Base-by-base conservation (phyloP, 2,113 vertebrate genomes). In the cattle (Bos taurus) region DNA sequence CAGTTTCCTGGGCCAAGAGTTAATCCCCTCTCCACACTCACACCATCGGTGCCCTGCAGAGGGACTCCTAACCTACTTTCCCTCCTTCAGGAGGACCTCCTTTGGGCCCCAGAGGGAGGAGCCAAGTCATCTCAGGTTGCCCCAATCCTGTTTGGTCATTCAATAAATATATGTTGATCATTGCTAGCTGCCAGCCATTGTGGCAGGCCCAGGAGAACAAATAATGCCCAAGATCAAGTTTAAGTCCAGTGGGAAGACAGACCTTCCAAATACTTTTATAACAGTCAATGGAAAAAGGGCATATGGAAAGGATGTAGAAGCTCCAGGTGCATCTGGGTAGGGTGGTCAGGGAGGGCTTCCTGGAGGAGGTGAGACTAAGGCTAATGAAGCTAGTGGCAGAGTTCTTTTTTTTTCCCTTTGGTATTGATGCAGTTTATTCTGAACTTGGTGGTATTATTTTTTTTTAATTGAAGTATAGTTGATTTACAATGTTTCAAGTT, bases 321-420 rank as follows among this genome's bases (percentile, higher is more conserved):
- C 26, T 56, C 50, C 67, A 25, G 74, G 78, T 13, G 2, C n/a
- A 28, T 43, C 67, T 54, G 77, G 48, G 11, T 54, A 36, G 43
- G 43, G 52, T 26, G 16, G 64, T 59, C 52, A 92, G 46, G 60
- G 59, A 86, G 46, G 67, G 60, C 86, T 96, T 82, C 71, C 89
- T 56, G 36, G 59, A 86, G 59, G 80, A 92, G 60, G 46, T 54
- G 80, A 90, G 57, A 33, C 30, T 33, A 87, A 46, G 59, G n/a
- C 25, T 7, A 23, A 52, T 5, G n/a, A 88, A 67, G 50, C n/a
- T 57, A 48, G 54, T 8, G 60, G n/a, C 13, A 17, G 16, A 52
- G 46, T 91, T 25, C 5, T 16, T 46, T 30, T 28, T 46, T 9
- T 21, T 46, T 17, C 26, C 40, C 8, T 80, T 30, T 80, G 43